Evolutionary conservation across 2,888 invertebrate species (phyloP), one percentile per base, ranked within the genome.

Genomic region (Caenorhabditis virilis): DNA sequence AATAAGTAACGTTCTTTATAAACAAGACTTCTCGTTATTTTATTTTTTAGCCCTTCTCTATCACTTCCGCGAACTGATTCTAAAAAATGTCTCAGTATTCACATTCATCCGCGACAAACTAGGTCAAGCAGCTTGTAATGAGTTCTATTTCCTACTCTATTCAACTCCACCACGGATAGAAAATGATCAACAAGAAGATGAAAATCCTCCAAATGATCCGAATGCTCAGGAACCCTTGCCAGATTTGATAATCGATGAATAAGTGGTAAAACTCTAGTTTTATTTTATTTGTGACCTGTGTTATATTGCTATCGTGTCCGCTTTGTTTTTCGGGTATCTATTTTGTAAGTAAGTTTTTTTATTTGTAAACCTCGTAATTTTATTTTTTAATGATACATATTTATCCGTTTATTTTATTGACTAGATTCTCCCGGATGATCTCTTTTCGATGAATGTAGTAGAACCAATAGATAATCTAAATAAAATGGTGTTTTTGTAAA

Each of bases 391-490:
- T 42, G n/a, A 45, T 36, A 22, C 22, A 20, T 11, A 3, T n/a
- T 13, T 18, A 27, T 41, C n/a, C 22, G 22, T 30, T 16, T 22
- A 7, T 42, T 15, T 42, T 46, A 51, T 57, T 62, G 27, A 62
- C 33, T 38, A 62, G 50, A 47, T 64, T 59, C 36, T 65, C 60
- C 23, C 62, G 56, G 48, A 70, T 70, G 16, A 51, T 58, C 26
- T 64, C 59, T 36, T 74, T 74, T 18, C 74, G 56, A 35, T 70
- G 62, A 26, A 74, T 55, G 49, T 80, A 80, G 47, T 78, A 79
- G 18, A 77, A 74, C 78, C 78, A 80, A 63, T 80, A 80, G 52
- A 77, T 74, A 23, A 80, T 74, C 80, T 80, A 51, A 52, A 77
- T 46, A 23, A 6, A 33, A 11, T n/a, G n/a, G 3, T 4, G 7